Base-by-base conservation (phyloP, 2,888 invertebrate species). In the Metellina segmentata region DNA sequence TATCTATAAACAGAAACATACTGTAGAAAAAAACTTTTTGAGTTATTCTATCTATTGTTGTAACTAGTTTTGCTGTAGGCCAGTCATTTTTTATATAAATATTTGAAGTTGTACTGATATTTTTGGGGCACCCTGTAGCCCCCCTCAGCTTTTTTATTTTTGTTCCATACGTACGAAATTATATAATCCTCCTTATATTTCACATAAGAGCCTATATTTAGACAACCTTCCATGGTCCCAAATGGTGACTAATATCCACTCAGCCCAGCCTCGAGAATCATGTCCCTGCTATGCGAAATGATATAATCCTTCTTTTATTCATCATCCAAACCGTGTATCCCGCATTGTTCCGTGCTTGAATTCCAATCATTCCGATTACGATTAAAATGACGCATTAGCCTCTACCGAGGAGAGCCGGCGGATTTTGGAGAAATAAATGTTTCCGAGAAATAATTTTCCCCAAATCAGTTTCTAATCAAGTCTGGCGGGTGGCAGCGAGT, bases 401-500 rank as follows among this genome's bases (percentile, higher is more conserved):
- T 85, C 79, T n/a, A 13, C 16, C 61, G 16, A 52, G 86, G 19
- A 71, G 82, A 34, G 20, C 87, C 69, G 19, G 20, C 61, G 85
- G 85, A 85, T 85, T 85, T 52, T 5, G 51, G 75, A 19, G 53
- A 82, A 89, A 82, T 89, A 89, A 61, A 89, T 77, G 78, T 83
- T 89, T 89, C 83, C 61, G 9, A 61, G 78, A 83, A 89, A 89
- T 83, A 78, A 89, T 83, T 89, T 52, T 69, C 19, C n/a, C 20
- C 13, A 83, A 83, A 89, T 89, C 89, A 78, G 83, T 89, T 89
- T 78, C 78, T 78, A 89, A 89, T 89, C 83, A 89, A 89, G 52
- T 89, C 77, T 71, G 8, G 34, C 48, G 81, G 61, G 53, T 6
- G 20, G 34, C 69, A 6, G 13, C 34, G 8, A 69, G 6, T 20